These are phyloP conservation scores for Latrodectus geometricus DNA, from an alignment of 1,140 invertebrate genomes.

Conservation along the genomic window DNA sequence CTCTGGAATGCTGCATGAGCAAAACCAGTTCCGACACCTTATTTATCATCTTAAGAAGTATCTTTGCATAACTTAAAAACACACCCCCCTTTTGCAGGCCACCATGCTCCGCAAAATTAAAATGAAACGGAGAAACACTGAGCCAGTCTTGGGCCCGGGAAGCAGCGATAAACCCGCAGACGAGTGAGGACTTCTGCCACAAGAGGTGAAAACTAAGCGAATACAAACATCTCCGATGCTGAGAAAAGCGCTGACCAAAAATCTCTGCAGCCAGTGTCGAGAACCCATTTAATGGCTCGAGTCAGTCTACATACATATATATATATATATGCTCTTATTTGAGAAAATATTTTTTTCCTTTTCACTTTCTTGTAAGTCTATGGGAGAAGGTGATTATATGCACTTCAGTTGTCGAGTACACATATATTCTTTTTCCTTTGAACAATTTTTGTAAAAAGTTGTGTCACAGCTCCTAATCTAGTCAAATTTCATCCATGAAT, in stretches of 20 bases:
- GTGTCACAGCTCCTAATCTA: background rate
- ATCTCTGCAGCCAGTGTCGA: conserved; percentile 10
- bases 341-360: conserved; percentile 27
- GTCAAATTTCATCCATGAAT: background rate
- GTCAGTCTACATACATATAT: conserved; percentile 13
- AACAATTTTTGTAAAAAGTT: conserved; percentile 31
- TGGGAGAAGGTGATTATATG: conserved; percentile 37
- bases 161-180: conserved; percentile 52
- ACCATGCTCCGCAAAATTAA: conserved; percentile 73
- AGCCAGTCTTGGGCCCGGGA: conserved; percentile 67
- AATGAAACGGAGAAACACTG: conserved; percentile 72
- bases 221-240: background rate
- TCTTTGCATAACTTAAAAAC: conserved; percentile 38
- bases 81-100: conserved; percentile 64
- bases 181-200: conserved; percentile 29
- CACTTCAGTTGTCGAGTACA: conserved; percentile 58
- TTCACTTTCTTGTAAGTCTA: conserved; percentile 42
- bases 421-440: conserved; percentile 8
- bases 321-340: conserved; percentile 16
- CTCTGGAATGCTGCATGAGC: conserved; percentile 47
- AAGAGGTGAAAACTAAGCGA: conserved; percentile 22
- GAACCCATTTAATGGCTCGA: conserved; percentile 3
- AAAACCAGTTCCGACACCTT: background rate
- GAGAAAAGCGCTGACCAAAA: conserved; percentile 1
- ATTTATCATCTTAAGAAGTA: background rate